Percentiles rank a stretch among this genome's conserved stretches.
phyloP scores from a whole-genome alignment of 2,888 invertebrate genomes.

The Dryocosmus kuriphilus region DNA sequence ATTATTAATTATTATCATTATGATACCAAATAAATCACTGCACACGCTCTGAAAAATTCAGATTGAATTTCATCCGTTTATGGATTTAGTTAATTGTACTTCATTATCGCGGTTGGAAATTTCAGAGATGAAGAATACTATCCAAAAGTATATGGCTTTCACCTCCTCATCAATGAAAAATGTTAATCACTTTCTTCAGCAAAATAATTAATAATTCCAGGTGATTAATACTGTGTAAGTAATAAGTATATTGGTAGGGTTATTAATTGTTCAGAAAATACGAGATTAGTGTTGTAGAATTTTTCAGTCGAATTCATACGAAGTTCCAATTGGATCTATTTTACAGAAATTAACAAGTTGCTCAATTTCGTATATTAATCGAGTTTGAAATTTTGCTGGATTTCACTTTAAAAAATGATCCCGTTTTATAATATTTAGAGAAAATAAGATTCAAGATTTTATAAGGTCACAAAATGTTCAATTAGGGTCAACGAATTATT shows the following conservation, averaged over 20 bases:
- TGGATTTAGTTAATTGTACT: constrained; percentile 1
- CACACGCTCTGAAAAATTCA: constrained; percentile 16
- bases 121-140: not conserved
- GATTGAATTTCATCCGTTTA: constrained; percentile 23
- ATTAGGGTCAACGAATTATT: too few species aligned
- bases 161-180: not conserved
- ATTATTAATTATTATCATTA: constrained; percentile 54
- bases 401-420: too few species aligned
- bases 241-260: not conserved
- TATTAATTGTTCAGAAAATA: not conserved
- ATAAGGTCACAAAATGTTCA: too few species aligned
- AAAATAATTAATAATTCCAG: not conserved
- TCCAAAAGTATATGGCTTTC: not conserved
- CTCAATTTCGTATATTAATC: too few species aligned
- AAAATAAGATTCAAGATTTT: too few species aligned
- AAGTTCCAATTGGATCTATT: too few species aligned
- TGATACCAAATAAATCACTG: constrained; percentile 13
- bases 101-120: not conserved
- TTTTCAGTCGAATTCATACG: not conserved
- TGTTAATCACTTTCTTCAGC: not conserved
- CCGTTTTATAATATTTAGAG: too few species aligned
- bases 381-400: too few species aligned
- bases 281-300: not conserved
- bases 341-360: too few species aligned
- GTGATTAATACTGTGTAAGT: not conserved